Evolutionary conservation across 2,113 vertebrate species (phyloP), one percentile per base, ranked within the genome.

Genomic region (Cyprinodon brontotheroides): DNA sequence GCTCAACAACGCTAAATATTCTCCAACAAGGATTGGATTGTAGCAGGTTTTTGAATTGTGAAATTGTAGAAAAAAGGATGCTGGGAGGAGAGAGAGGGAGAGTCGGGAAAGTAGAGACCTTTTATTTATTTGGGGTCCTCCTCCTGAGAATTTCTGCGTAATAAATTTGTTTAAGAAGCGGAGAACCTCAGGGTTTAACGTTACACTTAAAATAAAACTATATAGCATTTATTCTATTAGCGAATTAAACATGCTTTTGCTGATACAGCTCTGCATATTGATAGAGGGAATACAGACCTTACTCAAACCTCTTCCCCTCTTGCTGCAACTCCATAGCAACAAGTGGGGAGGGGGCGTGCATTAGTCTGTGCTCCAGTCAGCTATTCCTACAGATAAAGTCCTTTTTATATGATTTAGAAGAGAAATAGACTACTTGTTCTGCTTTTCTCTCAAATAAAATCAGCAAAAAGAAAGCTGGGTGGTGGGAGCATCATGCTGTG

Each of bases 11-110:
- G 83, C 86, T 86, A 86, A 91, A 91, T 86, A 88, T 90, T 89
- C 87, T 89, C 69, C 83, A 91, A 93, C 90, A 93, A 93, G 89
- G 90, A 87, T 76, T 78, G 75, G 85, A 92, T 91, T 93, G 92
- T 92, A 73, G 74, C 82, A 80, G 87, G 68, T 80, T 82, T 84
- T 70, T 79, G 70, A 83, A 80, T 87, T 80, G 84, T 77, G 82
- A 37, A 48, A 84, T 81, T 80, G 87, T 50, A 5, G 63, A 79
- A 74, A 86, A 65, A 65, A 78, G 74, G 79, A 84, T 70, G 78
- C 70, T 82, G 81, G 82, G 75, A 78, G 72, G 22, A 71, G 67
- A 67, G 72, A 38, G 17, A 59, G 20, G 72, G 73, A 80, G 65
- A 39, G 22, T 7, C 41, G 11, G 65, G 13, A 45, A 77, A 70